Percentiles rank a stretch among this genome's conserved stretches.
Evolutionary conservation across 2,113 vertebrate species (phyloP).

Genomic region (Maccullochella peelii): DNA sequence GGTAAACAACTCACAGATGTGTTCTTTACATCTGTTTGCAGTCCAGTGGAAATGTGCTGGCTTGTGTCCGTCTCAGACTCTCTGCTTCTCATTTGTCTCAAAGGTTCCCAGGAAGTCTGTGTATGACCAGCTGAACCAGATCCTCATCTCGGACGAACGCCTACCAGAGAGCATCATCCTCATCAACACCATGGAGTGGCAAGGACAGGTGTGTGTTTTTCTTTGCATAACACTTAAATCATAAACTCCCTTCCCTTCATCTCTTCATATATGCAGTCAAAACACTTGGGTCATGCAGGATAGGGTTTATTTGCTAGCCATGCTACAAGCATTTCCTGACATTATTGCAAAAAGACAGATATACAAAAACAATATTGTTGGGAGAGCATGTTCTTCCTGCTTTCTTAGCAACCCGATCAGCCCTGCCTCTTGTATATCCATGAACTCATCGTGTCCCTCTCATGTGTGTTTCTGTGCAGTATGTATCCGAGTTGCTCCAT

Average conservation of each 20-base stretch:
- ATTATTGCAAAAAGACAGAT: not conserved
- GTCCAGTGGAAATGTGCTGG: not conserved
- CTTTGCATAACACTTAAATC: not conserved
- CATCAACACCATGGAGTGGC: slow-evolving; percentile 86
- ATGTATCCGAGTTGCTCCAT: slow-evolving; percentile 82
- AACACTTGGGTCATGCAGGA: not conserved
- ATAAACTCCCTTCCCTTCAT: slow-evolving; percentile 12
- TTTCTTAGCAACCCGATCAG: slow-evolving; percentile 1
- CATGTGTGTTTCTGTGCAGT: slow-evolving; percentile 72
- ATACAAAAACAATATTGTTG: not conserved
- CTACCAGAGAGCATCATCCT: slow-evolving; percentile 87
- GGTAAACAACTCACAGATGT: slow-evolving; percentile 52
- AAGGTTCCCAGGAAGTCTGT: slow-evolving; percentile 87
- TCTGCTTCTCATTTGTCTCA: slow-evolving; percentile 21
- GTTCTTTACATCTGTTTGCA: not conserved
- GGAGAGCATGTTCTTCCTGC: slow-evolving; percentile 5
- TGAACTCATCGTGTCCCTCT: slow-evolving; percentile 37
- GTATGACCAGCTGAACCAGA: slow-evolving; percentile 88
- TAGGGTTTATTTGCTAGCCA: not conserved
- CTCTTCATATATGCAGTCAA: not conserved
- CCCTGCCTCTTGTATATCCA: slow-evolving; percentile 17
- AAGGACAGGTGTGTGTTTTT: slow-evolving; percentile 83
- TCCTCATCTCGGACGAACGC: slow-evolving; percentile 86
- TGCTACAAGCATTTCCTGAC: slow-evolving; percentile 7
- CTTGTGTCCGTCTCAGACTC: slow-evolving; percentile 2